These are phyloP conservation scores for Semaprochilodus insignis DNA, from an alignment of 2,797 vertebrate genomes.

Conservation along the genomic window DNA sequence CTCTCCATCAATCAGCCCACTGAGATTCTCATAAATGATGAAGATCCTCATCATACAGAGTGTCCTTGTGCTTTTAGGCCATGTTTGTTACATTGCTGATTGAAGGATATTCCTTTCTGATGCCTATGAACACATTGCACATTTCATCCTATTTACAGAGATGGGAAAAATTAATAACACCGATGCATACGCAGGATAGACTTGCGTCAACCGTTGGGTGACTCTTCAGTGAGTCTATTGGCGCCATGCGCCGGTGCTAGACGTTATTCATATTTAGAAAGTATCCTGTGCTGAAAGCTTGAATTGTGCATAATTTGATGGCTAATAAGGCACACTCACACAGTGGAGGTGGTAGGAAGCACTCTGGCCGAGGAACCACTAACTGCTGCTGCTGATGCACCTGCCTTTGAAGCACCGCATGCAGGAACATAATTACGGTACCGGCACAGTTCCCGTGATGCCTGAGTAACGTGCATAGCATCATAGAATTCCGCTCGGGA, in stretches of 20 bases:
- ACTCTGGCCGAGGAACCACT: constrained; percentile 21
- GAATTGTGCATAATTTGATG: constrained; percentile 62
- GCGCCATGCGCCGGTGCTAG: not conserved
- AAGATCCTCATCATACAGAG: not conserved
- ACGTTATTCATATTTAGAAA: constrained; percentile 28
- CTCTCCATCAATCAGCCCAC: not conserved
- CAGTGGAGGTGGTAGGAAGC: constrained; percentile 50
- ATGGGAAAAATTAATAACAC: constrained; percentile 4
- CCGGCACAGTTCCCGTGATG: not conserved
- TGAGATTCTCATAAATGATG: not conserved
- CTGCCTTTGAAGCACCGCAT: constrained; percentile 45
- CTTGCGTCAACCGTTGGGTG: constrained; percentile 18
- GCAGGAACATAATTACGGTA: constrained; percentile 38
- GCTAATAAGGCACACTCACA: constrained; percentile 60
- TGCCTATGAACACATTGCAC: not conserved
- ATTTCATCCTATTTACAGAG: constrained; percentile 8
- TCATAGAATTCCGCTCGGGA: not conserved
- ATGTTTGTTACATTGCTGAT: not conserved
- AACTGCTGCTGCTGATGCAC: constrained; percentile 14
- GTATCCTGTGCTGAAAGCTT: constrained; percentile 35
- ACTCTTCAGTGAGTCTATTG: not conserved
- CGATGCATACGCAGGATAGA: not conserved
- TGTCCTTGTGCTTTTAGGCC: not conserved
- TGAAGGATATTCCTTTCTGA: constrained; percentile 1
- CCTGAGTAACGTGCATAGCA: not conserved